These are phyloP conservation scores for Drosophila dives DNA, from an alignment of 2,888 invertebrate species.

Conservation along the genomic window DNA sequence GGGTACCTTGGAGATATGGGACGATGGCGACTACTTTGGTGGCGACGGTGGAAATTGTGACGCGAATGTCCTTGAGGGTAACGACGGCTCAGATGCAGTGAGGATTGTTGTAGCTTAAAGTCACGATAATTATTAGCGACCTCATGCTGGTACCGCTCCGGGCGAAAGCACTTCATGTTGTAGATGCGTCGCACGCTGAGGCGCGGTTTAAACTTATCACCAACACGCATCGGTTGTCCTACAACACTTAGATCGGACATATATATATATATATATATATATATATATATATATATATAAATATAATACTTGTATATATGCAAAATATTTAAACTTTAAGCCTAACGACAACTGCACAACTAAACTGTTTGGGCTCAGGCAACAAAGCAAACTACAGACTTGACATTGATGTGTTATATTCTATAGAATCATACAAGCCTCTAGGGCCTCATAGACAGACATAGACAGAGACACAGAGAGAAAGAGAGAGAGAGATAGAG, in stretches of 20 bases:
- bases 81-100: slow-evolving; percentile 29
- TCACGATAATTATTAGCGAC: slow-evolving; percentile 84
- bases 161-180: slow-evolving; percentile 63
- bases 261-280: slow-evolving; percentile 1
- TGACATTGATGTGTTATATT: slow-evolving; percentile 57
- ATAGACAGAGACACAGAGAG: too few species aligned
- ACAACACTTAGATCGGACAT: slow-evolving; percentile 55
- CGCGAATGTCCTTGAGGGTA: slow-evolving; percentile 35
- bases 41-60: slow-evolving; percentile 23
- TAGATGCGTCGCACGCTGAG: slow-evolving; percentile 73
- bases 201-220: slow-evolving; percentile 46
- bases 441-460: slow-evolving; percentile 2
- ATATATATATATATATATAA: slow-evolving; percentile 1
- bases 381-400: slow-evolving; percentile 65
- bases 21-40: slow-evolving; percentile 35
- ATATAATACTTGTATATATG: not conserved
- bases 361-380: slow-evolving; percentile 55
- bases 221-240: slow-evolving; percentile 62
- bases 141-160: slow-evolving; percentile 74
- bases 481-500: not conserved
- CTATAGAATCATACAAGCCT: slow-evolving; percentile 11
- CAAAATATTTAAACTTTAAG: not conserved
- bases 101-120: slow-evolving; percentile 68
- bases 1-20: slow-evolving; percentile 38
- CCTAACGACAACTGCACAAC: slow-evolving; percentile 2